A percentile compares a stretch with the other conserved stretches of the same genome.
Conservation (phyloP, 2,797 vertebrate species). For the Pagetopsis macropterus region DNA sequence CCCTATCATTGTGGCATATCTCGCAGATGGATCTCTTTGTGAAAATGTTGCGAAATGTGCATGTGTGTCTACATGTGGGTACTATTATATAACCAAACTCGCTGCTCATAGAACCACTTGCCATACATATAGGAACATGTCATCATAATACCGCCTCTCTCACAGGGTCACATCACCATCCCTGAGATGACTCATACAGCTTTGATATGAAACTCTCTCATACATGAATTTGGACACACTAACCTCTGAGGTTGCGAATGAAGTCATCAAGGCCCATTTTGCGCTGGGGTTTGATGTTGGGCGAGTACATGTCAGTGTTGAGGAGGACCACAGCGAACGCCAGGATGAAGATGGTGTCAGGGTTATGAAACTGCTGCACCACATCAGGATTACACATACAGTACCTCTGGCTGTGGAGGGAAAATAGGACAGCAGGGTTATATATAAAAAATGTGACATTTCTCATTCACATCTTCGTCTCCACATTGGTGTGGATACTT, state of each 20-base stretch:
- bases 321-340: conserved; percentile 98
- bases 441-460: neutral
- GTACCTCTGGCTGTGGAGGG: conserved; percentile 92
- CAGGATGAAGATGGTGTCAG: conserved; percentile 99
- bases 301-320: conserved; percentile 99
- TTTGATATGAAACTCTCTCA: neutral
- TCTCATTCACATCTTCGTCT: neutral
- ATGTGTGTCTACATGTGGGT: conserved; percentile 14
- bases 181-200: conserved; percentile 8
- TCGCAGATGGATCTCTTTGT: conserved; percentile 17
- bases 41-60: conserved; percentile 11
- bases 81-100: conserved; percentile 34
- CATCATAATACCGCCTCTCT: conserved; percentile 30
- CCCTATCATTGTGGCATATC: conserved; percentile 33
- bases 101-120: conserved; percentile 36
- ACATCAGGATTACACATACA: conserved; percentile 99
- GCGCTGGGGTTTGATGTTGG: conserved; percentile 98
- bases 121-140: conserved; percentile 30
- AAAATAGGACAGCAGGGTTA: conserved; percentile 16
- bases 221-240: conserved; percentile 45
- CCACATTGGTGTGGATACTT: neutral
- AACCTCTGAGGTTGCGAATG: conserved; percentile 97
- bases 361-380: conserved; percentile 99
- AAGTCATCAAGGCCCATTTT: conserved; percentile 99
- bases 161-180: neutral